Base-by-base conservation (phyloP, 2,888 invertebrate genomes). In the Schizotus pectinicornis region DNA sequence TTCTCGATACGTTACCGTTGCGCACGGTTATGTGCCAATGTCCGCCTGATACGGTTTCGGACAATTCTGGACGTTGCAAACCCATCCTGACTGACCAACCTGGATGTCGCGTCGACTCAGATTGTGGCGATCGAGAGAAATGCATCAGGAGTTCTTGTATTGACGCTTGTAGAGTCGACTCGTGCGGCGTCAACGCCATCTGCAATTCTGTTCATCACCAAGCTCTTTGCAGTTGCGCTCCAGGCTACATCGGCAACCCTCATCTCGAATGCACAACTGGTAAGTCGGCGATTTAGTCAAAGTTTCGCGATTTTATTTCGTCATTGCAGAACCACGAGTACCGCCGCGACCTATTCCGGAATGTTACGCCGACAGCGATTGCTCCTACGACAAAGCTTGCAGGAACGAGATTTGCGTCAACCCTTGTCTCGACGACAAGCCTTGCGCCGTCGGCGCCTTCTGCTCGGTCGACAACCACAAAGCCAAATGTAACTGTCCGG, bases 21-120 rank as follows among this genome's bases (percentile, higher is more conserved):
- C 86, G 93, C 48, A 93, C 94, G 0, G 88, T 94, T 68, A 90
- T 94, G 68, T 95, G 95, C 74, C 87, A 90, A 71, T 95, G 95
- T 79, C 91, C 93, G 9, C 84, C 89, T 36, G 93, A 94, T 61
- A 91, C 90, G 0, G 84, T 91, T 39, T 86, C 88, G 0, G 90
- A 91, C 63, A 83, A 83, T 5, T 87, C 88, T 51, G 90, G 89
- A 65, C 86, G 87, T 63, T 94, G 94, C 77, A 85, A 86, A 62
- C 59, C 77, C 1, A 74, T 80, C 2, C 54, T 65, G 31, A 65
- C 67, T 59, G 81, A 84, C 2, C 74, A 80, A 59, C 76, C 81
- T 2, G 86, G 89, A 68, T 94, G 94, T 73, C 83, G 85, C 46
- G 80, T 82, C 0, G 91, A 94, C 76, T 82, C 86, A 1, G 92